Base-by-base conservation (phyloP, 2,113 vertebrate genomes). In the Heteronetta atricapilla region DNA sequence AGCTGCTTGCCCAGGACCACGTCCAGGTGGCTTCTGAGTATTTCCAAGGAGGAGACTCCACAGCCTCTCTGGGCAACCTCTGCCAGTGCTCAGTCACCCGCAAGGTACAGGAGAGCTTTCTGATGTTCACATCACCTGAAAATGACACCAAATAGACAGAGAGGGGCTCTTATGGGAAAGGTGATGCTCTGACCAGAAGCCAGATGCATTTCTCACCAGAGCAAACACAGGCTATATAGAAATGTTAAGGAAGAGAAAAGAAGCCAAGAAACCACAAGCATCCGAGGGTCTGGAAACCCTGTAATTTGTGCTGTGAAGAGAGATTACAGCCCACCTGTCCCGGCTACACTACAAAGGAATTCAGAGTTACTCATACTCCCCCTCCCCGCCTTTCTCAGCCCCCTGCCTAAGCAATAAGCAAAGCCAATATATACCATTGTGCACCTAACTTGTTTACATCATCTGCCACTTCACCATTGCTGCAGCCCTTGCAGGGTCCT, bases 241-340 rank as follows among this genome's bases (percentile, higher is more conserved):
- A 89, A 74, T 5, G 6, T 17, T 2, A 1, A 92, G n/a, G 42
- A 11, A 88, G 8, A 21, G 10, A 85, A 84, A 75, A 73, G 64
- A 67, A 93, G 42, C 23, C 50, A 94, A 72, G 6, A 66, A 75
- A 33, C 58, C 53, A 85, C 48, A 82, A 56, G 75, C 29, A 59
- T 44, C 52, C 19, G 10, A 55, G 28, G 13, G 46, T 80, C 64
- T 81, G 68, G 40, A 94, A 95, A 84, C 25, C 38, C 68, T 81
- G 11, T 73, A 89, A 93, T 93, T 95, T 92, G 72, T 73, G 34
- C 64, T 4, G 2, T 58, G 50, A 90, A 89, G 50, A 64, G 64
- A 82, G 40, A 87, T 74, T 85, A 94, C 40, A 79, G 76, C 58
- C 88, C 82, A 93, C 73, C 62, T 79, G n/a, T 69, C 60, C 91